Conservation (phyloP, 2,797 vertebrate species). For the Notolepis coatsorum region DNA sequence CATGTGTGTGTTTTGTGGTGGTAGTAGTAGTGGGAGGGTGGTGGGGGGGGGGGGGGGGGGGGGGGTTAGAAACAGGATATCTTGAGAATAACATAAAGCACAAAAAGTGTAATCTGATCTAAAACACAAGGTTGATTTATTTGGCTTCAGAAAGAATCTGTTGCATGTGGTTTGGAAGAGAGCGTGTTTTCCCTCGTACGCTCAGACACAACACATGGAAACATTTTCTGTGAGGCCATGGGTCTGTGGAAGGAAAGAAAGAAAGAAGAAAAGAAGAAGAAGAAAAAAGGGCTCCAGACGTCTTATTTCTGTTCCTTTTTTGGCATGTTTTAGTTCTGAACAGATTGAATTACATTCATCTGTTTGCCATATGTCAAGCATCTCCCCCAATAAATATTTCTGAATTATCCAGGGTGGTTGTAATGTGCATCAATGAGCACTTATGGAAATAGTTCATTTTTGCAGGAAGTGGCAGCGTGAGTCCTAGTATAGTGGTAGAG, state of each 20-base stretch:
- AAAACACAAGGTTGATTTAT: constrained; percentile 79
- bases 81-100: constrained; percentile 80
- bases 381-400: constrained; percentile 60
- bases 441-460: constrained; percentile 48
- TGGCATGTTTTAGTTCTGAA: constrained; percentile 26
- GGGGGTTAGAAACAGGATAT: constrained; percentile 71
- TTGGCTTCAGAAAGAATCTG: constrained; percentile 79
- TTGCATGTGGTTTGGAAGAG: constrained; percentile 81
- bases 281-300: constrained; percentile 62
- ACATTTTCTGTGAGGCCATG: constrained; percentile 78
- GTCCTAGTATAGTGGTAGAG: constrained; percentile 6
- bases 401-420: constrained; percentile 17
- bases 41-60: not conserved
- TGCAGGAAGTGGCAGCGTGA: constrained; percentile 14
- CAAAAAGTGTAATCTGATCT: constrained; percentile 80
- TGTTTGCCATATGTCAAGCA: constrained; percentile 72
- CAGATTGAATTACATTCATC: constrained; percentile 77
- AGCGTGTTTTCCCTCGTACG: constrained; percentile 75
- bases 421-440: constrained; percentile 32
- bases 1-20: not conserved
- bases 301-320: constrained; percentile 73
- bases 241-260: constrained; percentile 55
- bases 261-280: constrained; percentile 35
- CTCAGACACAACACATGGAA: constrained; percentile 82
- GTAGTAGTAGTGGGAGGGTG: not conserved